Percentiles rank a stretch among this genome's conserved stretches.
Conservation (phyloP, 2,113 vertebrate species). For the Mustelus asterias region DNA sequence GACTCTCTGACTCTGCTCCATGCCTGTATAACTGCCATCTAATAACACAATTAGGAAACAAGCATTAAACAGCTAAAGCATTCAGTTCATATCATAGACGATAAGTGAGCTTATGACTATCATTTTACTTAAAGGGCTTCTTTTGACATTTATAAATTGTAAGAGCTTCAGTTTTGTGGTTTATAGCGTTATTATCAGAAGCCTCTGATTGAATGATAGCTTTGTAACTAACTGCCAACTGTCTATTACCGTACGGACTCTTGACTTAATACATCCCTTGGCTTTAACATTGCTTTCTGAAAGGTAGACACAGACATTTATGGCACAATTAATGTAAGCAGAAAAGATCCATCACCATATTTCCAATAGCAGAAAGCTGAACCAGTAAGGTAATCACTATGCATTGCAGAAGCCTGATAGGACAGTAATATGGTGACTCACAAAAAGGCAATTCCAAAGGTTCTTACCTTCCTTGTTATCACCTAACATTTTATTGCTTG, state of each 20-base stretch:
- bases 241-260: background rate
- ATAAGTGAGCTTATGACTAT: background rate
- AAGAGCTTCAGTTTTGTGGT: constrained; percentile 22
- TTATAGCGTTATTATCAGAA: background rate
- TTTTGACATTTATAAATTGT: constrained; percentile 30
- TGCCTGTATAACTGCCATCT: background rate
- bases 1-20: background rate
- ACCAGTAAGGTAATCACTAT: background rate
- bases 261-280: background rate
- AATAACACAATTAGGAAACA: background rate
- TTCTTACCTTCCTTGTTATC: background rate
- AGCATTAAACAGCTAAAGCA: background rate
- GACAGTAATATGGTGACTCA: background rate
- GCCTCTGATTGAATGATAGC: background rate
- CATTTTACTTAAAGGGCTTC: background rate
- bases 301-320: background rate
- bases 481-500: background rate
- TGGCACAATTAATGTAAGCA: constrained; percentile 4
- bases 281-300: background rate
- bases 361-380: background rate
- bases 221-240: constrained; percentile 6
- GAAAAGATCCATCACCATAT: background rate
- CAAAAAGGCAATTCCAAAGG: background rate
- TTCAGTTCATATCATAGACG: background rate
- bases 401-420: background rate